phyloP scores from a whole-genome alignment of 2,888 invertebrate genomes.

The Alentia gelatinosa region DNA sequence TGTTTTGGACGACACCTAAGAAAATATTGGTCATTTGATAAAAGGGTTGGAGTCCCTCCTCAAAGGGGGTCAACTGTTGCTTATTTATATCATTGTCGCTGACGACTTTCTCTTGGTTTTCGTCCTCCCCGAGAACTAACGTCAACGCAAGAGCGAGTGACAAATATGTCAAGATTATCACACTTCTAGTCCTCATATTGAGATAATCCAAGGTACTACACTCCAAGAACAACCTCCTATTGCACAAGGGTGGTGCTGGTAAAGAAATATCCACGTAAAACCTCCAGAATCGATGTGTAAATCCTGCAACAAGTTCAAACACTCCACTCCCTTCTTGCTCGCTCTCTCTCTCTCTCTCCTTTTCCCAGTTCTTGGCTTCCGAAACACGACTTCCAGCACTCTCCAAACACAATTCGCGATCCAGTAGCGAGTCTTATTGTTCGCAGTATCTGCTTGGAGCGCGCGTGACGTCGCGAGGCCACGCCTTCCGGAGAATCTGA shows the following conservation, averaged over 20 bases:
- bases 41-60: slow-evolving; percentile 70
- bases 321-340: neutral
- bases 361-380: neutral
- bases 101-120: neutral
- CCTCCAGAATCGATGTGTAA: neutral
- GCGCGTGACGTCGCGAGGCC: neutral
- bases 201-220: neutral
- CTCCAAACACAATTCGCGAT: neutral
- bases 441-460: neutral
- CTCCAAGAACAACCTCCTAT: neutral
- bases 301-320: neutral
- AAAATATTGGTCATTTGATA: slow-evolving; percentile 72
- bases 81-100: neutral
- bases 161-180: neutral
- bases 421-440: neutral
- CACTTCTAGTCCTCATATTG: slow-evolving; percentile 33
- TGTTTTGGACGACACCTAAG: slow-evolving; percentile 63
- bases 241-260: neutral
- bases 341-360: neutral
- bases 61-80: slow-evolving; percentile 62
- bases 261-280: neutral
- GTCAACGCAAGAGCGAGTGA: neutral
- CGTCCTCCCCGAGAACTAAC: neutral
- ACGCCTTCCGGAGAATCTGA: too few relatives aligned
- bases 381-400: too few relatives aligned